These are phyloP conservation scores for Cheilinus undulatus DNA, from an alignment of 2,113 vertebrate species.

Conservation along the genomic window DNA sequence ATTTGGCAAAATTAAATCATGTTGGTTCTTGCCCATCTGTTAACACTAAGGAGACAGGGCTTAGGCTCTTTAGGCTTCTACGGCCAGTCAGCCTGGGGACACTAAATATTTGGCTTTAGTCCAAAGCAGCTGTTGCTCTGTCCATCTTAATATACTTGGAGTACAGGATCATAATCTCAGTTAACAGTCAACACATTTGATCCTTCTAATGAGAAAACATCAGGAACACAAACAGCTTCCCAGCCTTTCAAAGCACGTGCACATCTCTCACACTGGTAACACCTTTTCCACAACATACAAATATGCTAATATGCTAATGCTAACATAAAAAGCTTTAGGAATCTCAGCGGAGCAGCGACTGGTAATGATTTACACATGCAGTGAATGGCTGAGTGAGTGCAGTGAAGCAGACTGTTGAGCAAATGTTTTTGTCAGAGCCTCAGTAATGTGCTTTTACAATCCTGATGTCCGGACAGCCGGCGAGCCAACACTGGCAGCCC, in stretches of 20 bases:
- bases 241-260: slow-evolving; percentile 23
- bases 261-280: not conserved
- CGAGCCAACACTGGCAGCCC: slow-evolving; percentile 57
- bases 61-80: too few relatives aligned
- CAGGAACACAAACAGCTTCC: slow-evolving; percentile 1
- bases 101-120: too few relatives aligned
- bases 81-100: too few relatives aligned
- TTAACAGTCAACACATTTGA: slow-evolving; percentile 47
- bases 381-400: slow-evolving; percentile 33
- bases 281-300: not conserved
- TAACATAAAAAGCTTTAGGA: not conserved
- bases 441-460: slow-evolving; percentile 57
- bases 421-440: slow-evolving; percentile 62
- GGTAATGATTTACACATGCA: slow-evolving; percentile 53
- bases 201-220: slow-evolving; percentile 56
- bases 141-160: too few relatives aligned
- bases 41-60: too few relatives aligned
- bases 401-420: slow-evolving; percentile 37
- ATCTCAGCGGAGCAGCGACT: not conserved
- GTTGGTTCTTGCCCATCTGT: too few relatives aligned
- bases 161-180: too few relatives aligned
- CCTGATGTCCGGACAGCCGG: slow-evolving; percentile 64
- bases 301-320: not conserved
- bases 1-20: too few relatives aligned
- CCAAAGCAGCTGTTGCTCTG: too few relatives aligned